Conservation (phyloP, 2,113 vertebrate genomes). For the Cnemophilus loriae region DNA sequence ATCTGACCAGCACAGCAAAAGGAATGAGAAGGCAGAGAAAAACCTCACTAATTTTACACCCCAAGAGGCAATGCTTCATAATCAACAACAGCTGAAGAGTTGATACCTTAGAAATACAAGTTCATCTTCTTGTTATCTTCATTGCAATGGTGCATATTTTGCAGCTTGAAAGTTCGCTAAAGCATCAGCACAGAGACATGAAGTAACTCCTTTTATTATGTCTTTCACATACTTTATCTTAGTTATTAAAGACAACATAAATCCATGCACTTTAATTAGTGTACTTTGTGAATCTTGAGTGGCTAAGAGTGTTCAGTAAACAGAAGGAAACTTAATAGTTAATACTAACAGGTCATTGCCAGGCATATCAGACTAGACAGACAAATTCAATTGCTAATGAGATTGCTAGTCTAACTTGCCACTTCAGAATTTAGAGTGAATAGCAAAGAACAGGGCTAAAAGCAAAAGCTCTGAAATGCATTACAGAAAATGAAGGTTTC, state of each 20-base stretch:
- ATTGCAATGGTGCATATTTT: not conserved
- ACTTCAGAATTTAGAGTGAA: not conserved
- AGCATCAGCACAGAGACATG: not conserved
- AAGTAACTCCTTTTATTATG: not conserved
- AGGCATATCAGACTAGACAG: not conserved
- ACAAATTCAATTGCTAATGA: slow-evolving; percentile 13
- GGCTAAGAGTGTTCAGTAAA: not conserved
- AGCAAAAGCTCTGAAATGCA: not conserved
- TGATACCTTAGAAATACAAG: not conserved
- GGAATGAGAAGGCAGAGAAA: not conserved
- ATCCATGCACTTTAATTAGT: not conserved
- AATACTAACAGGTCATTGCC: not conserved
- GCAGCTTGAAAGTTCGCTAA: not conserved
- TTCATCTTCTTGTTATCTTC: not conserved
- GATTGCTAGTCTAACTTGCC: not conserved
- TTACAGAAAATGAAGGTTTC: not conserved
- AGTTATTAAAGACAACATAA: not conserved
- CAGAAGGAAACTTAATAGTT: not conserved
- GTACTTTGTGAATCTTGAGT: not conserved
- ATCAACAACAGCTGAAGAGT: not conserved
- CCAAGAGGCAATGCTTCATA: not conserved
- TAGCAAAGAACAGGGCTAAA: not conserved
- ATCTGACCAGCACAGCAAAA: not conserved
- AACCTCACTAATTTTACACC: not conserved
- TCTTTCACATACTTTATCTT: not conserved